Conservation (phyloP, 92 coral and sea anemone species). For the Palythoa grandiflora region DNA sequence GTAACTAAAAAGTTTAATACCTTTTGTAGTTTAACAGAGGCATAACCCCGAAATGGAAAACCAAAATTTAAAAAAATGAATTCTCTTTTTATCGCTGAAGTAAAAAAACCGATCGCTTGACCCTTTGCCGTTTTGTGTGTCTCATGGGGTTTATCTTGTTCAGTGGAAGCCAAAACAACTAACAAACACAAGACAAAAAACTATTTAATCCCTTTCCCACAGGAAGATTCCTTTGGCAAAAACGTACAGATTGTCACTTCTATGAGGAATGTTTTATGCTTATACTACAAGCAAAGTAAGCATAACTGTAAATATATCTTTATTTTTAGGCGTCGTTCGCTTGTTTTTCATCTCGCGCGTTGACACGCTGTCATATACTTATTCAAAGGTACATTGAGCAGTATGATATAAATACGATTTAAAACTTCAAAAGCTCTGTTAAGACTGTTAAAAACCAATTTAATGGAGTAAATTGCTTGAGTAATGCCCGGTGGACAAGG, state of each 20-base stretch:
- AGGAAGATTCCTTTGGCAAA: neutral
- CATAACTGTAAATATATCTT: neutral
- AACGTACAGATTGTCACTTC: neutral
- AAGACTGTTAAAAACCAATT: conserved; percentile 10
- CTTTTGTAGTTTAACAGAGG: too few relatives aligned
- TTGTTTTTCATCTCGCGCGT: neutral
- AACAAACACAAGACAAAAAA: neutral
- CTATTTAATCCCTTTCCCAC: neutral
- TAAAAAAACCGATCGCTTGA: too few relatives aligned
- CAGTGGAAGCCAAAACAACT: neutral
- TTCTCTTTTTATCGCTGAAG: too few relatives aligned
- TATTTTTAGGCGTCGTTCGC: neutral
- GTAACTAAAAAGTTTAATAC: too few relatives aligned
- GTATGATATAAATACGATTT: neutral
- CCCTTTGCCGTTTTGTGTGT: too few relatives aligned
- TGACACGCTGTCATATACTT: neutral
- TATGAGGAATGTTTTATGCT: neutral
- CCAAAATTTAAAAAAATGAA: too few relatives aligned
- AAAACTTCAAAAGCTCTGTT: neutral
- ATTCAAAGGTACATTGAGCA: neutral
- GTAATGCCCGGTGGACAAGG: neutral
- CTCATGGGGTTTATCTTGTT: too few relatives aligned
- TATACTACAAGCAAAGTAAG: neutral
- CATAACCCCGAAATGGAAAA: too few relatives aligned
- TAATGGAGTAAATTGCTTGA: neutral